Percentiles rank a stretch among this genome's conserved stretches.
Conservation (phyloP, 2,797 vertebrate species). For the Xenops minutus region DNA sequence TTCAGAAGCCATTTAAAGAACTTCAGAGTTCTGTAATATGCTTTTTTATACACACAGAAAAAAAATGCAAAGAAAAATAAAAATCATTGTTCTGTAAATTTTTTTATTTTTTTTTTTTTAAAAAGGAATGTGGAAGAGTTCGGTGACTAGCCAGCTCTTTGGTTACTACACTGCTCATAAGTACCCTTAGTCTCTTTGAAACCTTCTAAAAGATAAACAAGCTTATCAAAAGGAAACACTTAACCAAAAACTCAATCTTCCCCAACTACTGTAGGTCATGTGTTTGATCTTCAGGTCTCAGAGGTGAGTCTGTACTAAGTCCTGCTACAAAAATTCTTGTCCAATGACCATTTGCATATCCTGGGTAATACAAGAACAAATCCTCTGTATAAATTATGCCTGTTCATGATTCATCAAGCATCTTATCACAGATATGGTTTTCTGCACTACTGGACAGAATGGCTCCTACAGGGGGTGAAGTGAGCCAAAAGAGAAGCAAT, state of each 20-base stretch:
- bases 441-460: conserved; percentile 17
- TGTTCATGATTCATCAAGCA: not conserved
- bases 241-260: not conserved
- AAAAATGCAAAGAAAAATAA: not conserved
- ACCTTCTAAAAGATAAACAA: not conserved
- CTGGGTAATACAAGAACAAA: not conserved
- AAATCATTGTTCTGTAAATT: not conserved
- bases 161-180: not conserved
- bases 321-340: not conserved
- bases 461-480: conserved; percentile 38
- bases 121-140: not conserved
- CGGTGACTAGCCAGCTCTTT: not conserved
- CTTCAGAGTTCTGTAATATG: not conserved
- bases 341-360: not conserved
- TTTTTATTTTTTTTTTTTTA: not conserved
- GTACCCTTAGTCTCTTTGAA: not conserved
- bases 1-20: not conserved
- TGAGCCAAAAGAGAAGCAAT: conserved; percentile 28
- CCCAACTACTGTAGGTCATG: not conserved
- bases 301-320: not conserved
- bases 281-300: not conserved
- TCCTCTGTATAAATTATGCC: not conserved
- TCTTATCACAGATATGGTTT: conserved; percentile 20
- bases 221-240: not conserved
- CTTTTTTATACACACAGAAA: not conserved